Conservation (phyloP, 2,113 vertebrate species). For the Ophthalmolycus amberensis region DNA sequence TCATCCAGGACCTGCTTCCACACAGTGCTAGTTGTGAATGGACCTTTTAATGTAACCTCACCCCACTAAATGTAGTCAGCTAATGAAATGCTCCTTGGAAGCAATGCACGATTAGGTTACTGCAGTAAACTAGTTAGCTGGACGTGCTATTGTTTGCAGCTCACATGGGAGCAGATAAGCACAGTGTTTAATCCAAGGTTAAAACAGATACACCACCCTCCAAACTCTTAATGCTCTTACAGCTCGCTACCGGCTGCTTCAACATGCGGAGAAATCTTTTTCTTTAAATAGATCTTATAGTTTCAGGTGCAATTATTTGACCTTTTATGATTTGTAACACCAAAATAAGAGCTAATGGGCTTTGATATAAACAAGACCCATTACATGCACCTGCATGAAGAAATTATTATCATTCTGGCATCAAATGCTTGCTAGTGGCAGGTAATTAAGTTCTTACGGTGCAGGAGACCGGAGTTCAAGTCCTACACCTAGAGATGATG, state of each 20-base stretch:
- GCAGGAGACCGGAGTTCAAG: constrained; percentile 38
- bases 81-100: not conserved
- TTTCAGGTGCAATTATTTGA: constrained; percentile 2
- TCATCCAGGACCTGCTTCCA: not conserved
- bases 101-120: not conserved
- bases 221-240: not conserved
- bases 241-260: not conserved
- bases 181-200: not conserved
- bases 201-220: not conserved
- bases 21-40: not conserved
- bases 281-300: not conserved
- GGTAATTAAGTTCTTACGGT: constrained; percentile 50
- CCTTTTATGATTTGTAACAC: not conserved
- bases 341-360: not conserved
- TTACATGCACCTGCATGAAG: constrained; percentile 5
- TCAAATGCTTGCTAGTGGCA: constrained; percentile 42
- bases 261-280: not conserved
- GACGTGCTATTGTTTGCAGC: not conserved
- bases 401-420: constrained; percentile 20
- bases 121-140: not conserved
- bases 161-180: not conserved
- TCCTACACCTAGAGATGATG: constrained; percentile 14
- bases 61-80: not conserved
- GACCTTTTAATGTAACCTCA: not conserved
- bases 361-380: constrained; percentile 5